A percentile compares a stretch with the other conserved stretches of the same genome.
phyloP scores from a whole-genome alignment of 2,113 vertebrate species.

The Thymallus thymallus region DNA sequence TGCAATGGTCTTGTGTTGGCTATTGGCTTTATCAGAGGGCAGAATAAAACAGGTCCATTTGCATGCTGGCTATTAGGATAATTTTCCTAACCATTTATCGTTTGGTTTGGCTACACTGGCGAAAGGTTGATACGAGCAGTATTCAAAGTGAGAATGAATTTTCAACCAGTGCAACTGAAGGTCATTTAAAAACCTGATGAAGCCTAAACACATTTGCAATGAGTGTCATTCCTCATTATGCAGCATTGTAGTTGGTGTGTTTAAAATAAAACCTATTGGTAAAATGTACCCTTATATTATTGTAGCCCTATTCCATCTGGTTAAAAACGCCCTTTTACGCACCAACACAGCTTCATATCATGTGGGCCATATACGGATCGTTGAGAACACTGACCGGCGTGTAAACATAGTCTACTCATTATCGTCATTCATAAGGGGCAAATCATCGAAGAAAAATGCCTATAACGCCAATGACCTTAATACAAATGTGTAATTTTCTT shows the following conservation, averaged over 20 bases:
- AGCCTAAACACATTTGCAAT: slow-evolving; percentile 45
- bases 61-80: neutral
- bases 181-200: slow-evolving; percentile 66
- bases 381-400: slow-evolving; percentile 3
- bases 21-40: neutral
- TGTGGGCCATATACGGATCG: slow-evolving; percentile 9
- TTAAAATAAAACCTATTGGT: slow-evolving; percentile 6
- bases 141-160: slow-evolving; percentile 60
- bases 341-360: slow-evolving; percentile 25
- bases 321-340: slow-evolving; percentile 20
- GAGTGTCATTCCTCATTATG: slow-evolving; percentile 46
- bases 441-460: neutral
- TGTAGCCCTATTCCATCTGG: neutral
- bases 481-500: neutral
- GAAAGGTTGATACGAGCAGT: slow-evolving; percentile 27
- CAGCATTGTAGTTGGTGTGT: slow-evolving; percentile 27
- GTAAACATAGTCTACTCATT: neutral
- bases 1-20: slow-evolving; percentile 14
- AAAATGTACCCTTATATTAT: slow-evolving; percentile 1
- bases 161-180: slow-evolving; percentile 64
- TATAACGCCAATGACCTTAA: neutral
- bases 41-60: neutral
- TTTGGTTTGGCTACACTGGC: neutral
- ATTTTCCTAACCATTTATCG: neutral
- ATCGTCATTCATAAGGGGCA: neutral